Base-by-base conservation (phyloP, 2,113 vertebrate genomes). In the Alouatta palliata region DNA sequence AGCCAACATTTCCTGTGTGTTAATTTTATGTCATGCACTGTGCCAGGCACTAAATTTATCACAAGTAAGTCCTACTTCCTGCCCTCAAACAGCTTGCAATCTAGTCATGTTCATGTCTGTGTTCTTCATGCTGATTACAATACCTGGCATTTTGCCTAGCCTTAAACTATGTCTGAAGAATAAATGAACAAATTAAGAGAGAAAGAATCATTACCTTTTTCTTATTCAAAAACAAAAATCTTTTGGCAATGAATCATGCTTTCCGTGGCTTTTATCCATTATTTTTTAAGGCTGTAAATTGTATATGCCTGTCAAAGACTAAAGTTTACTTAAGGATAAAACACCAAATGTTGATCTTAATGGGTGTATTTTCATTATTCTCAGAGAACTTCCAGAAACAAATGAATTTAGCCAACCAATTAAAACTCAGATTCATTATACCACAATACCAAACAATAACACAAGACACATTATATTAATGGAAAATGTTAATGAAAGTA, bases 331-430 rank as follows among this genome's bases (percentile, higher is more conserved):
- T 8, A 64, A 92, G 49, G 68, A 35, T 75, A 92, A 91, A 90
- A 52, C 0, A 37, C 20, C 32, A 87, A 88, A 61, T 81, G 40
- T 19, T 2, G 86, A 91, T 35, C 83, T 40, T 84, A 88, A 21
- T 21, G 30, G 77, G 27, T 27, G 47, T 35, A 30, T 91, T 54
- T 77, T 47, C 87, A 81, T 98, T 86, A 96, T 85, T 83, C 47
- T 82, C 91, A 91, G 83, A 76, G 30, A 97, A 96, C 35, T 95
- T 97, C n/a, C 58, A 81, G 30, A 71, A 82, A 88, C 87, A 82
- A 49, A 2, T 91, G 80, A 97, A 95, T 61, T 84, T 16, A 79
- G 68, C 40, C 43, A 77, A 61, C 40, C 58, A 94, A 43, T 52
- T 86, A 73, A 96, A 56, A 92, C 70, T 96, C 70, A 17, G 49